Conservation (phyloP, 92 coral and sea anemone species). For the Porites cylindrica region DNA sequence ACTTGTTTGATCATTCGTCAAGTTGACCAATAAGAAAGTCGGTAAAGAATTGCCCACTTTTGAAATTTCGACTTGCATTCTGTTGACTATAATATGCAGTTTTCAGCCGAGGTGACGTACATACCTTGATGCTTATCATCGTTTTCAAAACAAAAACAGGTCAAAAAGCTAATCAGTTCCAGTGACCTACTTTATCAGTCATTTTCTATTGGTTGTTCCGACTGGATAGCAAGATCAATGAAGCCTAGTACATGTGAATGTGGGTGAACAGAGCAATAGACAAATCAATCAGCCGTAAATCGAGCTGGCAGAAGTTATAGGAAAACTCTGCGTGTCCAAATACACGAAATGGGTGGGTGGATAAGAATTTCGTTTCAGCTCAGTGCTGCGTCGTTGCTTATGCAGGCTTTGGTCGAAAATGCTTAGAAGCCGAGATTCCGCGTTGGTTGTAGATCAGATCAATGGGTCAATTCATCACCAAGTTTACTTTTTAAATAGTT, state of each 20-base stretch:
- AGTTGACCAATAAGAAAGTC: background rate
- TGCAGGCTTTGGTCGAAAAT: too few relatives aligned
- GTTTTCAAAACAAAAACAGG: background rate
- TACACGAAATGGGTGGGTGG: conserved; percentile 15
- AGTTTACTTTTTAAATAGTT: conserved; percentile 9
- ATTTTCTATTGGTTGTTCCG: background rate
- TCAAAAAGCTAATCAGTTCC: background rate
- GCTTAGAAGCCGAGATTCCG: background rate
- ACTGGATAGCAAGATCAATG: background rate
- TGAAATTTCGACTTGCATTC: too few relatives aligned
- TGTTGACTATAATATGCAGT: too few relatives aligned
- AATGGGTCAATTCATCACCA: conserved; percentile 12
- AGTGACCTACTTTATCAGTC: background rate
- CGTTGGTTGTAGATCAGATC: conserved; percentile 12
- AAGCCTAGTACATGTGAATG: background rate
- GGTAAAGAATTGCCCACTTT: too few relatives aligned
- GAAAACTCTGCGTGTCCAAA: background rate
- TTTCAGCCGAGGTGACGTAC: too few relatives aligned
- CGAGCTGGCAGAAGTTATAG: background rate
- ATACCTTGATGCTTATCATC: too few relatives aligned
- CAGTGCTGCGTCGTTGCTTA: background rate
- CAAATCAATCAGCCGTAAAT: background rate
- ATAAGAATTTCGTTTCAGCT: background rate
- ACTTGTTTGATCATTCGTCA: background rate
- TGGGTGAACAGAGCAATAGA: background rate